Conservation (phyloP, 1,140 invertebrate species). For the Formica selysi region DNA sequence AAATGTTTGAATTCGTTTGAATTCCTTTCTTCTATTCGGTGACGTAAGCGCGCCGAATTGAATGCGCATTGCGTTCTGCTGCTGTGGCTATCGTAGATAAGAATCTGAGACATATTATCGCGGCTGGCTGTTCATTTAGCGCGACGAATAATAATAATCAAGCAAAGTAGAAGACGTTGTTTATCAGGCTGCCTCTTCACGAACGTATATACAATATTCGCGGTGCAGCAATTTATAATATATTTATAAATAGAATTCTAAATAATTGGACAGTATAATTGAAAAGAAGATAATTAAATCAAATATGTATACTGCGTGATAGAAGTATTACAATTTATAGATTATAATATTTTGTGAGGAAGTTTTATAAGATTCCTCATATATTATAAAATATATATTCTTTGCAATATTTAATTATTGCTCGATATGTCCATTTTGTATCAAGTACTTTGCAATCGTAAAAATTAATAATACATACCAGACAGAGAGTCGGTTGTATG, state of each 20-base stretch:
- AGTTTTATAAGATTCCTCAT: not conserved
- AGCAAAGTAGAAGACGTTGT: conserved; percentile 5
- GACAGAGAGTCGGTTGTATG: not conserved
- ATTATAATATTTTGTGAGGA: not conserved
- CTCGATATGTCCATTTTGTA: not conserved
- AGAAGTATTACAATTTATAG: not conserved
- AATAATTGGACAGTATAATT: not conserved
- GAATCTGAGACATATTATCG: conserved; percentile 66
- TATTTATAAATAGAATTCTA: not conserved
- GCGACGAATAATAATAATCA: conserved; percentile 29
- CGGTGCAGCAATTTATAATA: not conserved
- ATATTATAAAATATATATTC: not conserved
- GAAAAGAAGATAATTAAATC: not conserved
- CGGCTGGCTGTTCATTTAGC: conserved; percentile 20
- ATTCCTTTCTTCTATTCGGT: conserved; percentile 60
- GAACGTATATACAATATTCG: not conserved
- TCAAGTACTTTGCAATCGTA: conserved; percentile 17
- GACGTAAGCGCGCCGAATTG: conserved; percentile 64
- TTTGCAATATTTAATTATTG: conserved; percentile 3
- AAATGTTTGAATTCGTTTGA: conserved; percentile 65
- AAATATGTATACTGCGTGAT: not conserved
- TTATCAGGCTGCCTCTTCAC: not conserved
- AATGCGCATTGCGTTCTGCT: conserved; percentile 48
- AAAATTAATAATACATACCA: conserved; percentile 7
- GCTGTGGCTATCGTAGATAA: conserved; percentile 71